Evolutionary conservation across 2,888 invertebrate species (phyloP).

Genomic region (Orgyia antiqua): DNA sequence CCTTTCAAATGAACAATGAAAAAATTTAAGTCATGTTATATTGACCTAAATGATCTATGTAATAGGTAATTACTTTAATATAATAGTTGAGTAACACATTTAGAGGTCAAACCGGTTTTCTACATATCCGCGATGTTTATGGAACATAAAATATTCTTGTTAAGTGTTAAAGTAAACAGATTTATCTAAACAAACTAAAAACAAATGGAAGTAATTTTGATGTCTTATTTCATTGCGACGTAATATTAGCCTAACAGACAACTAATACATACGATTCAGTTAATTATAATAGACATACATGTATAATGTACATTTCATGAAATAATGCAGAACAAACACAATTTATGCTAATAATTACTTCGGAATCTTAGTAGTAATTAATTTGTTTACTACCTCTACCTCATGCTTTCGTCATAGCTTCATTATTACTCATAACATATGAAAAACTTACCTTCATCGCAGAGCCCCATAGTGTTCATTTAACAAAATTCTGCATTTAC

Average conservation of each 20-base stretch:
- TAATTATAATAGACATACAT: too few species aligned
- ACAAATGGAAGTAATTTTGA: conserved; percentile 10
- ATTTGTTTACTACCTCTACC: conserved; percentile 48
- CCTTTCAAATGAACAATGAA: too few species aligned
- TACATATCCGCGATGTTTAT: conserved; percentile 50
- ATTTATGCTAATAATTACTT: too few species aligned
- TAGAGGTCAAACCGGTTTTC: conserved; percentile 60
- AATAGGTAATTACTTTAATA: conserved; percentile 42
- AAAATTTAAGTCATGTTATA: too few species aligned
- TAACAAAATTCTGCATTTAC: conserved; percentile 13
- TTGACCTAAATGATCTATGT: conserved; percentile 33
- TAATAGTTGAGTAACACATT: conserved; percentile 48
- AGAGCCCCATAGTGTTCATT: conserved; percentile 54
- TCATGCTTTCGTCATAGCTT: not conserved
- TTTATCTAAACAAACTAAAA: conserved; percentile 28
- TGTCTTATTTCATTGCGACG: conserved; percentile 10
- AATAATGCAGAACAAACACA: too few species aligned
- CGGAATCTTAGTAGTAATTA: too few species aligned
- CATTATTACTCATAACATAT: not conserved
- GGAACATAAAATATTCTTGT: conserved; percentile 32
- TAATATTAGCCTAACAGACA: conserved; percentile 7
- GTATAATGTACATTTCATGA: too few species aligned
- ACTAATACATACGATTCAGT: too few species aligned
- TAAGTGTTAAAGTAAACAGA: conserved; percentile 42
- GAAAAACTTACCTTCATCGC: conserved; percentile 64